Evolutionary conservation across 1,140 invertebrate species (phyloP), one percentile per base, ranked within the genome.

Genomic region (Drosophila bocki): DNA sequence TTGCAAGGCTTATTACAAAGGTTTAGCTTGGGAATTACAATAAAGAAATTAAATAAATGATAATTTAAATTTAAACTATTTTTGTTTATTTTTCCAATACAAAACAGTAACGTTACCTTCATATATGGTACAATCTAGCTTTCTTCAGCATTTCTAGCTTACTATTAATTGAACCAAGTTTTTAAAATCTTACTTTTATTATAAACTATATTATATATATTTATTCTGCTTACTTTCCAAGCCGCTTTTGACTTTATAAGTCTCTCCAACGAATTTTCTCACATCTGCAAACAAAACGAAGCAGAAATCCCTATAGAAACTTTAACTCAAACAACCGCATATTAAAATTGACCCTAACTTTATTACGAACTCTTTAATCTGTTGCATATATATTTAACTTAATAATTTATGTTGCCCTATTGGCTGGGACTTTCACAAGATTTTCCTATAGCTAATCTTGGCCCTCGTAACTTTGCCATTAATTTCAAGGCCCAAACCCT

Each of bases 401-500:
- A 13, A 65, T 45, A 44, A 37, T 37, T 62, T 8, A 33, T 32
- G 12, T 19, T 26, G 9, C 22, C 48, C 32, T 51, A 56, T 41
- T 63, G 60, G n/a, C 22, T 44, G 7, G 9, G n/a, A 12, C 56
- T 59, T 59, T 32, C 42, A 12, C 35, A 29, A 45, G 6, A 26
- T 50, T 44, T 22, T 44, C 26, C 37, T 6, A 13, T n/a, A 35
- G 35, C 26, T 54, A 48, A 57, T 48, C 44, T 47, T 29, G 26
- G 13, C n/a, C 29, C 51, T 48, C 44, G 32, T 50, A 72, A 42
- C 32, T 44, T 50, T 72, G 11, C 67, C 19, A 61, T 48, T 53
- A 47, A 54, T 44, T 29, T 54, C 44, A 19, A 68, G 29, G 5
- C 37, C 32, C 5, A 6, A 8, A 6, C 13, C 6, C n/a, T 9